Base-by-base conservation (phyloP, 2,888 invertebrate species). In the Polydrusus pterygomalis region DNA sequence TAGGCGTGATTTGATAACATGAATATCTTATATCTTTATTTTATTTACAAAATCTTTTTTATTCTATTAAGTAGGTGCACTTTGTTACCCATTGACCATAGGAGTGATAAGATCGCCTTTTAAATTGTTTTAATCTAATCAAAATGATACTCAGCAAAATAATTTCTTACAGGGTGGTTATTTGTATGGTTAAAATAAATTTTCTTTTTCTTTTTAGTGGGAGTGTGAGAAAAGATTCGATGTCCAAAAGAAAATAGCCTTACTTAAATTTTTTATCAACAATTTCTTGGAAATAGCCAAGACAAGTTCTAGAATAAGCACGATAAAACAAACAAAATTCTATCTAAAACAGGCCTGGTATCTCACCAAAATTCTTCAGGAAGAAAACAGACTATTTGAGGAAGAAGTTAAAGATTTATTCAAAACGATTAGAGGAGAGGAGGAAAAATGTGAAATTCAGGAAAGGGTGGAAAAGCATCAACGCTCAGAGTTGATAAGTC, bases 281-380 rank as follows among this genome's bases (percentile, higher is more conserved):
- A 94, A 94, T 82, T 93, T 94, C 81, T 90, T 95, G 43, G 89
- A 91, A 67, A 93, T 95, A 90, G 91, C 93, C 0, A 89, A 91
- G 68, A 90, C 89, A 63, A 92, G 93, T 78, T 90, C 91, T 15
- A 89, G 90, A 77, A 91, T 92, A 77, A 89, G 91, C 11, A 90
- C 92, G 0, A 87, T 89, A 18, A 88, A 89, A 72, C 92, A 93
- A 82, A 92, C 93, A 8, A 87, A 90, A 1, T 90, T 93, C 74
- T 95, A 94, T 82, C 87, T 95, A 47, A 91, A 93, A 75, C 95
- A 95, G 82, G 92, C 93, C 0, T 90, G 91, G 77, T 89, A 93
- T 65, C 87, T 96, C 2, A 90, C 92, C 47, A 89, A 89, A 74
- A 87, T 94, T 13, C 86, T 93, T 20, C 87, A 89, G 74, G 92